phyloP scores from a whole-genome alignment of 2,888 invertebrate species.

The Micoletzkya japonica region DNA sequence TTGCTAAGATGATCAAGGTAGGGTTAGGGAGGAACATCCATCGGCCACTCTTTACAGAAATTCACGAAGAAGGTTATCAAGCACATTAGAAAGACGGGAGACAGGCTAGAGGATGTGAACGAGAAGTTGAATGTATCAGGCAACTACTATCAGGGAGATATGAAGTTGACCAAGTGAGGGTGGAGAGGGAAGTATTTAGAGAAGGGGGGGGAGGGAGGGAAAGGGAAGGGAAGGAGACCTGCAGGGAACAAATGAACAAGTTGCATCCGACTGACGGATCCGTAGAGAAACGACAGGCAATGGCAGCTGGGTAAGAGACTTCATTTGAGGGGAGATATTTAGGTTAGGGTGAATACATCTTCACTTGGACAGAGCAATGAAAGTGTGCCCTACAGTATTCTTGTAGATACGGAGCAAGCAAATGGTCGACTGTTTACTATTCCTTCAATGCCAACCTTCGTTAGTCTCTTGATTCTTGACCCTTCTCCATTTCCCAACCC shows the following conservation, averaged over 20 bases:
- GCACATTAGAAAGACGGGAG: slow-evolving; percentile 28
- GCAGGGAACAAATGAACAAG: not conserved
- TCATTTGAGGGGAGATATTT: too few species aligned
- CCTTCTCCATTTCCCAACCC: not conserved
- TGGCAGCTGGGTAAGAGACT: slow-evolving; percentile 18
- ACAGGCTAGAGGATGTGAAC: slow-evolving; percentile 25
- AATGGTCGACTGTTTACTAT: slow-evolving; percentile 14
- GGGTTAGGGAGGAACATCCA: not conserved
- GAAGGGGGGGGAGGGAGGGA: not conserved
- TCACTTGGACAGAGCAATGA: not conserved
- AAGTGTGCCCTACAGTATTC: not conserved
- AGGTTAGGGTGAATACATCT: too few species aligned
- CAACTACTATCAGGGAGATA: slow-evolving; percentile 46
- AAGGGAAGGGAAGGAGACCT: not conserved
- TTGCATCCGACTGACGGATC: not conserved
- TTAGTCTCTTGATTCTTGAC: not conserved
- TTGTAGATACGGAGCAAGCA: slow-evolving; percentile 7
- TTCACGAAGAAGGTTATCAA: not conserved
- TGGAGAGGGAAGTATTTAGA: too few species aligned
- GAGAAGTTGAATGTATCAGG: slow-evolving; percentile 24
- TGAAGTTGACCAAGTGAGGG: slow-evolving; percentile 36
- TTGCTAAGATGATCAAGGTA: slow-evolving; percentile 25
- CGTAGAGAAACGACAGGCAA: slow-evolving; percentile 22
- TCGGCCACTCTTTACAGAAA: slow-evolving; percentile 18
- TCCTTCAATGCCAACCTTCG: slow-evolving; percentile 7